phyloP scores from a whole-genome alignment of 2,797 vertebrate species.

The Galago senegalensis region DNA sequence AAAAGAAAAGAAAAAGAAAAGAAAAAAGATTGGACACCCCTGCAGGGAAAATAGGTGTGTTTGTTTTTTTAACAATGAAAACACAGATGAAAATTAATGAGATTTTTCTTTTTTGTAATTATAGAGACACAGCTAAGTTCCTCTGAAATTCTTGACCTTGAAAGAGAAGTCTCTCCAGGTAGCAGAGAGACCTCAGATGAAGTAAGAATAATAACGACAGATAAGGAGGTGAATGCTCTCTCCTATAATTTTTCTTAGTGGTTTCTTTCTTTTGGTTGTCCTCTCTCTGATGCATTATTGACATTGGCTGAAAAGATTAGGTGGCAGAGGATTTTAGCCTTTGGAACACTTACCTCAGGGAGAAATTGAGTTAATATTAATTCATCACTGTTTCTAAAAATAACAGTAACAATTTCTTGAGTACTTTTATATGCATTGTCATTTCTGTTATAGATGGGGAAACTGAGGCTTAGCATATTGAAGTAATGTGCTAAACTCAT shows the following conservation, averaged over 20 bases:
- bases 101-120: slow-evolving; percentile 79
- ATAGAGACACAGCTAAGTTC: slow-evolving; percentile 90
- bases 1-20: too few species aligned
- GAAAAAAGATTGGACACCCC: too few species aligned
- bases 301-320: slow-evolving; percentile 52
- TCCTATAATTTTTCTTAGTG: slow-evolving; percentile 44
- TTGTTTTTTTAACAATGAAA: slow-evolving; percentile 50
- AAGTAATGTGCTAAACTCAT: slow-evolving; percentile 44
- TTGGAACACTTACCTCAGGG: not conserved
- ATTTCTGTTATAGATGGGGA: slow-evolving; percentile 60
- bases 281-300: slow-evolving; percentile 47
- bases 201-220: slow-evolving; percentile 81
- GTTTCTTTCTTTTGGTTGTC: slow-evolving; percentile 48
- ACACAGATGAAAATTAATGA: slow-evolving; percentile 65
- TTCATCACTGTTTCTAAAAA: slow-evolving; percentile 65
- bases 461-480: slow-evolving; percentile 56
- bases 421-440: slow-evolving; percentile 58
- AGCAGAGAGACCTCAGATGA: slow-evolving; percentile 76
- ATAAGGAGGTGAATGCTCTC: slow-evolving; percentile 70
- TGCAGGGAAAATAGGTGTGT: not conserved
- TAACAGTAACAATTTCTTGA: slow-evolving; percentile 47
- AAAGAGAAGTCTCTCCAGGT: slow-evolving; percentile 82
- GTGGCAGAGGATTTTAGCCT: slow-evolving; percentile 47
- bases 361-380: slow-evolving; percentile 49
- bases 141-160: slow-evolving; percentile 81